Evolutionary conservation across 2,797 vertebrate genomes (phyloP).

Genomic region (Phoebastria nigripes): DNA sequence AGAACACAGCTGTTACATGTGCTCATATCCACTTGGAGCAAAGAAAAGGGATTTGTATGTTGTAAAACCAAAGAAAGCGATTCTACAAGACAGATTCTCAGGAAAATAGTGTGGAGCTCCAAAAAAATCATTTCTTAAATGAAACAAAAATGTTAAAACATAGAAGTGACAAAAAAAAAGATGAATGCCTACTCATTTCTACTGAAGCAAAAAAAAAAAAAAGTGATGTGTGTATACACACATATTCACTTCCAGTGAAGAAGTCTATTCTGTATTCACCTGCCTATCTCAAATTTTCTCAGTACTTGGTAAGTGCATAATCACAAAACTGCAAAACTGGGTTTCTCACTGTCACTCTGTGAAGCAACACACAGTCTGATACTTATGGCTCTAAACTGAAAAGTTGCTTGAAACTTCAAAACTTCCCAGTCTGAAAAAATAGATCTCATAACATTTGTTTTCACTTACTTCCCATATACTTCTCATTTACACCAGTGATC

Average conservation of each 20-base stretch:
- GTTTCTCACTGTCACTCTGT: background rate
- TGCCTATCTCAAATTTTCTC: background rate
- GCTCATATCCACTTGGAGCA: background rate
- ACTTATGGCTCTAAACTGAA: background rate
- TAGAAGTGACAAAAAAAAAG: background rate
- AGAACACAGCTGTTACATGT: background rate
- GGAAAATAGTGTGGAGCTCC: background rate
- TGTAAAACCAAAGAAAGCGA: rapidly evolving
- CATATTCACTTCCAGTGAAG: background rate
- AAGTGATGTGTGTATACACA: background rate
- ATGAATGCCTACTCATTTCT: background rate
- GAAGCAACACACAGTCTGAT: background rate
- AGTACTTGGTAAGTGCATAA: background rate
- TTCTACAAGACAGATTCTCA: background rate
- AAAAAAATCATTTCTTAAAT: background rate
- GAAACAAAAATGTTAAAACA: background rate
- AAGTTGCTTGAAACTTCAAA: background rate
- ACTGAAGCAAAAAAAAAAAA: background rate
- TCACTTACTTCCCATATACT: background rate
- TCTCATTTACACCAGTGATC: background rate
- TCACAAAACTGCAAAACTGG: background rate
- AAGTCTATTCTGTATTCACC: background rate
- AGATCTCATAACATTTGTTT: background rate
- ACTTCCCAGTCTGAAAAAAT: background rate
- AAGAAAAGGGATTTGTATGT: background rate